Base-by-base conservation (phyloP, 1,140 invertebrate genomes). In the Zaprionus vittiger region DNA sequence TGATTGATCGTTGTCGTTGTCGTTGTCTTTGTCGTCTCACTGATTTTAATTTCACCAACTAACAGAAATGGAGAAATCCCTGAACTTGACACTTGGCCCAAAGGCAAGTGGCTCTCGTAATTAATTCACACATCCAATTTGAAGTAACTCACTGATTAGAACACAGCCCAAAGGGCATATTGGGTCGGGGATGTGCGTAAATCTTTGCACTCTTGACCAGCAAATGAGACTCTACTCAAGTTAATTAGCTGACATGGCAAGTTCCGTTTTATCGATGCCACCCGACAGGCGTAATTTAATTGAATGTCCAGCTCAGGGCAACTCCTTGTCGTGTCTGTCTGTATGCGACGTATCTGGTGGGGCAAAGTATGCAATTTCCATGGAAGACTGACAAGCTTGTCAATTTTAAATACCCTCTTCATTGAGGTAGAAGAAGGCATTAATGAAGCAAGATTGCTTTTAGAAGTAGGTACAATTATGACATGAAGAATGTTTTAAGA, bases 211-310 rank as follows among this genome's bases (percentile, higher is more conserved):
- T 34, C 38, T 64, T 20, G 47, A 38, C 24, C 59, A 55, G 31
- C 37, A 62, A 41, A 34, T 47, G 31, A 49, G 41, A 64, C 52
- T 31, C 38, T 9, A 71, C 15, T 56, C 26, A 62, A 66, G 62
- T 66, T 73, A 73, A 73, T 73, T 66, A 60, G 63, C 56, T 24
- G 71, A 31, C 66, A 70, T 20, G 22, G 44, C 38, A 61, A 28
- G 34, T 55, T 73, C n/a, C 41, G 6, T 20, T 37, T 1, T 24
- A 20, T 17, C 61, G 11, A 38, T 60, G 22, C 57, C 44, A 63
- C 52, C 66, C 70, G 59, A 14, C 62, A 64, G 63, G 49, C 38
- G 22, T 52, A 59, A 69, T 57, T 69, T 55, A 82, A 82, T 67
- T 73, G 31, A 71, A 60, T 59, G 65, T 7, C 66, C 68, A 67